phyloP scores from a whole-genome alignment of 2,797 vertebrate species.

The Phoxinus dragarum region DNA sequence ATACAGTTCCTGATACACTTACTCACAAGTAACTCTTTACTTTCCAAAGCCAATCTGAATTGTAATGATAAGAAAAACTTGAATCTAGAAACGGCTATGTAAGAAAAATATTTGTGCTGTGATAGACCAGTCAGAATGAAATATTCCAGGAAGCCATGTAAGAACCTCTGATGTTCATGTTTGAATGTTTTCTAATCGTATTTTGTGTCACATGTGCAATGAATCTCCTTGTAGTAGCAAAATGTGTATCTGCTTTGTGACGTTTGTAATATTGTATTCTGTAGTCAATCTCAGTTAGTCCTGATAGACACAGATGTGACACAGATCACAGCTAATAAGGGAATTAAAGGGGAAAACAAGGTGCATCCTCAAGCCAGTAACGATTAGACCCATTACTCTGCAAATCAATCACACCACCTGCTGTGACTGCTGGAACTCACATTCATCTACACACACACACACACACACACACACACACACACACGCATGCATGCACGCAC shows the following conservation, averaged over 20 bases:
- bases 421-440: constrained; percentile 41
- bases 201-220: background rate
- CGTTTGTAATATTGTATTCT: constrained; percentile 18
- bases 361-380: constrained; percentile 56
- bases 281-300: constrained; percentile 35
- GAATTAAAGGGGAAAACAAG: constrained; percentile 56
- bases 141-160: background rate
- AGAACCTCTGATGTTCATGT: background rate
- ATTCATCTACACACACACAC: constrained; percentile 33
- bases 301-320: constrained; percentile 44
- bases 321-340: constrained; percentile 56
- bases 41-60: background rate
- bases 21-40: background rate
- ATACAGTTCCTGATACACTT: background rate
- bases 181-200: background rate
- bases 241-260: constrained; percentile 28
- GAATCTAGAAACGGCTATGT: background rate
- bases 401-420: constrained; percentile 60
- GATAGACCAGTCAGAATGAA: background rate
- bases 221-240: background rate
- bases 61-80: background rate
- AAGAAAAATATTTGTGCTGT: background rate
- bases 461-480: constrained; percentile 14
- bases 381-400: constrained; percentile 51
- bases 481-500: background rate